Evolutionary conservation across 2,113 vertebrate genomes (phyloP).

Genomic region (Orthonyx spaldingii): DNA sequence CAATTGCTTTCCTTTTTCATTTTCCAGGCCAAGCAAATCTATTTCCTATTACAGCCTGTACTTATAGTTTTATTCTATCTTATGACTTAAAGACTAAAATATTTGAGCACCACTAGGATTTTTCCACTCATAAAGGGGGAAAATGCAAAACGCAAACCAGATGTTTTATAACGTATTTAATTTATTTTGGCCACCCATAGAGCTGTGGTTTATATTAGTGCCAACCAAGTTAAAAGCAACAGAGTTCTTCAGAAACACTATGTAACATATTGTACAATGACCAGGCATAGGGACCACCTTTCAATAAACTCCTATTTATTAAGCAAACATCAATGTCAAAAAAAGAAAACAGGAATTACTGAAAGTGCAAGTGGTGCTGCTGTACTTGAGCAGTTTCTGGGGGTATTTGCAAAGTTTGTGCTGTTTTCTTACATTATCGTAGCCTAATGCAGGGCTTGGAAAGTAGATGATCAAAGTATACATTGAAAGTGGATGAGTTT

Average conservation of each 20-base stretch:
- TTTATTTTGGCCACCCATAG: slow-evolving; percentile 41
- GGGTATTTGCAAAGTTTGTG: neutral
- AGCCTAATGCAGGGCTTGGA: neutral
- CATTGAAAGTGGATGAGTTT: neutral
- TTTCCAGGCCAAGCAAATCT: slow-evolving; percentile 35
- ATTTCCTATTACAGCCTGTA: slow-evolving; percentile 34
- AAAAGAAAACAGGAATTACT: neutral
- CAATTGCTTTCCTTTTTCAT: slow-evolving; percentile 16
- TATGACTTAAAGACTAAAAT: slow-evolving; percentile 52
- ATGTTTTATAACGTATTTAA: slow-evolving; percentile 44
- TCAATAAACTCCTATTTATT: neutral
- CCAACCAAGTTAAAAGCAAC: slow-evolving; percentile 27
- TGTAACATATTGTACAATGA: neutral
- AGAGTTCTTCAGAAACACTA: neutral
- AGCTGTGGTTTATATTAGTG: slow-evolving; percentile 34
- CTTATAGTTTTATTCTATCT: slow-evolving; percentile 36
- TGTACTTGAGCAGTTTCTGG: neutral
- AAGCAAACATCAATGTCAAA: neutral
- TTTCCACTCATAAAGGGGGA: slow-evolving; percentile 9
- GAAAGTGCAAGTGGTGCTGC: neutral
- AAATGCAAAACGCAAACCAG: slow-evolving; percentile 2
- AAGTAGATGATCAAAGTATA: neutral
- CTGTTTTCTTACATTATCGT: neutral
- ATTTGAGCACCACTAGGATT: slow-evolving; percentile 42
- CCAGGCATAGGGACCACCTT: neutral